Evolutionary conservation across 2,888 invertebrate genomes (phyloP), one percentile per base, ranked within the genome.

Genomic region (Hybos culiciformis): DNA sequence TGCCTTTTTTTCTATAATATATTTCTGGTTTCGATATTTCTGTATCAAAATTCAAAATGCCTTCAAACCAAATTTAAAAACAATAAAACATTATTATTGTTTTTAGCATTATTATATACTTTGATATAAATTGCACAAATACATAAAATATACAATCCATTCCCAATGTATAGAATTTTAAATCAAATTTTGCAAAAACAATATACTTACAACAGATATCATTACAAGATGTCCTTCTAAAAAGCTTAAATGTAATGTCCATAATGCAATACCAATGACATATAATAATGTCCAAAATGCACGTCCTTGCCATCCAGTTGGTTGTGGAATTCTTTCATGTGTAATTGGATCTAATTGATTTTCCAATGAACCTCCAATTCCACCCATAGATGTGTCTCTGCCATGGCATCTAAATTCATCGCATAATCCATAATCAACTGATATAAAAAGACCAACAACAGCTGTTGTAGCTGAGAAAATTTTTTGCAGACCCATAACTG

Each of bases 331-430:
- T 45, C 42, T 50, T 7, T 42, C 38, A 17, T 48, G 48, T 18
- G 50, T 45, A 36, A 36, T 19, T n/a, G n/a, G n/a, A n/a, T 36
- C 36, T 36, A 36, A 36, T 36, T 36, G 36, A 36, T 31, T 37
- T 19, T 20, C 9, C 11, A 66, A 63, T 15, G 56, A 52, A 18
- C 61, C 54, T 29, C 56, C 21, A 21, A 19, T 12, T 20, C 19
- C 12, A 12, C 19, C 19, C 14, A 20, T 54, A 41, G 66, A 59
- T 31, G 68, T 57, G 48, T 68, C 68, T 53, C 62, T 62, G 11
- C 75, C 75, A 46, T 74, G 66, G 54, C 75, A 75, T 39, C 72
- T 67, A 53, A 74, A 74, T 56, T 74, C 73, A 55, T 75, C 73
- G 53, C 75, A 74, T 12, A 75, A 61, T 5, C 73, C 74, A 54